A percentile compares a stretch with the other conserved stretches of the same genome.
These are phyloP conservation scores for Epinephelus cyanopodus DNA, from an alignment of 2,113 vertebrate species.

Conservation along the genomic window DNA sequence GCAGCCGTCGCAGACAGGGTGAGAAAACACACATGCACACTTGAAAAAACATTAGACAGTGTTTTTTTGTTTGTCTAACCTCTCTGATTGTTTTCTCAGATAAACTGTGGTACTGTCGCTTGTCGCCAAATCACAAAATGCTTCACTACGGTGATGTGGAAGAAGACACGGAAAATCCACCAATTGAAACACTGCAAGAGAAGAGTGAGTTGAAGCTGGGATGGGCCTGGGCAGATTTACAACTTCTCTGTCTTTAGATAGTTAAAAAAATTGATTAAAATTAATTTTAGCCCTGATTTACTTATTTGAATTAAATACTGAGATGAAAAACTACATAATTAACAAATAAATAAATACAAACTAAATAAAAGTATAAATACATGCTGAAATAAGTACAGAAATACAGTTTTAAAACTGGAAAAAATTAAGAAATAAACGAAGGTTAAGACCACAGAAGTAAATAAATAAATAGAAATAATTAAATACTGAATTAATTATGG, in stretches of 20 bases:
- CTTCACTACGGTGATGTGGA: constrained; percentile 96
- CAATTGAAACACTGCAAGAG: constrained; percentile 90
- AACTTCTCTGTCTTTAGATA: neutral
- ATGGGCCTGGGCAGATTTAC: too few species aligned
- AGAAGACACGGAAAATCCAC: constrained; percentile 84
- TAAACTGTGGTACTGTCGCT: constrained; percentile 97
- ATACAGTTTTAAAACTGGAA: too few species aligned
- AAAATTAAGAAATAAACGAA: too few species aligned
- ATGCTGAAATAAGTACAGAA: too few species aligned
- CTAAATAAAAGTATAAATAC: too few species aligned
- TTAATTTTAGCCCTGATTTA: neutral
- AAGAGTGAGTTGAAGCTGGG: constrained; percentile 87
- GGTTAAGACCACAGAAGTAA: too few species aligned
- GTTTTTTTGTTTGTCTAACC: neutral
- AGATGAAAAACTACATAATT: too few species aligned
- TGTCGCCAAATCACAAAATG: constrained; percentile 97
- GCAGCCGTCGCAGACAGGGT: constrained; percentile 96
- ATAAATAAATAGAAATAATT: too few species aligned
- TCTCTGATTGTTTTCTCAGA: constrained; percentile 79
- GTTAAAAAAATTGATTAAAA: too few species aligned
- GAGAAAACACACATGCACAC: constrained; percentile 11
- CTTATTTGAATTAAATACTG: neutral
- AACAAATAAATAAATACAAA: too few species aligned
- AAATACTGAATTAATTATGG: too few species aligned
- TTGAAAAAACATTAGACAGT: neutral